Conservation (phyloP, 2,113 vertebrate species). For the Ictalurus furcatus region DNA sequence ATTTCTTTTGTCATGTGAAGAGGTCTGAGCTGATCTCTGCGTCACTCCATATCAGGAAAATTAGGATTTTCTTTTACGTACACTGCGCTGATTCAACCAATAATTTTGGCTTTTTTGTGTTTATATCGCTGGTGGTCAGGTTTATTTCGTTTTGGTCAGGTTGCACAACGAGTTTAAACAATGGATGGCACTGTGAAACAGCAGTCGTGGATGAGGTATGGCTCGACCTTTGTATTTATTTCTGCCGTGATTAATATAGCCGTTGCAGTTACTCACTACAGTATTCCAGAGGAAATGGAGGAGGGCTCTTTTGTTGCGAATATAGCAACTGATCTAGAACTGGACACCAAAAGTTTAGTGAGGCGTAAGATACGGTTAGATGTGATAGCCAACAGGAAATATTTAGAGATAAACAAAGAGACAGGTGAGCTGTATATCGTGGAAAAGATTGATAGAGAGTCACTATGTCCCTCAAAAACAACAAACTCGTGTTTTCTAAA, state of each 20-base stretch:
- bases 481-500: slow-evolving; percentile 45
- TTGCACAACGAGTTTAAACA: not conserved
- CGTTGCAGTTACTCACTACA: slow-evolving; percentile 42
- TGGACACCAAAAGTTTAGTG: slow-evolving; percentile 51
- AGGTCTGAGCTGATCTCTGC: not conserved
- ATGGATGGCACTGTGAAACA: slow-evolving; percentile 54
- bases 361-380: slow-evolving; percentile 55
- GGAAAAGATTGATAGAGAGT: slow-evolving; percentile 66
- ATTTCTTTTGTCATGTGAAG: not conserved
- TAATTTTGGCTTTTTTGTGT: not conserved
- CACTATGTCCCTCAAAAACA: slow-evolving; percentile 41
- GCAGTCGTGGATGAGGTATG: slow-evolving; percentile 34
- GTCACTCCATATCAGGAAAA: not conserved
- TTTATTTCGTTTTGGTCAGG: not conserved
- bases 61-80: not conserved
- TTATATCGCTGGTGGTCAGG: not conserved
- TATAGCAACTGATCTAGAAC: slow-evolving; percentile 70
- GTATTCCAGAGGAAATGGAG: slow-evolving; percentile 44
- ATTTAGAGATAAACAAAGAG: slow-evolving; percentile 70
- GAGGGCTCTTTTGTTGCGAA: slow-evolving; percentile 51
- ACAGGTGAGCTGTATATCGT: slow-evolving; percentile 69
- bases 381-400: slow-evolving; percentile 54
- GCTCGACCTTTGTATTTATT: not conserved
- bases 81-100: not conserved
- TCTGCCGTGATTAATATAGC: not conserved